Evolutionary conservation across 2,888 invertebrate genomes (phyloP).

Genomic region (Apamea anceps): DNA sequence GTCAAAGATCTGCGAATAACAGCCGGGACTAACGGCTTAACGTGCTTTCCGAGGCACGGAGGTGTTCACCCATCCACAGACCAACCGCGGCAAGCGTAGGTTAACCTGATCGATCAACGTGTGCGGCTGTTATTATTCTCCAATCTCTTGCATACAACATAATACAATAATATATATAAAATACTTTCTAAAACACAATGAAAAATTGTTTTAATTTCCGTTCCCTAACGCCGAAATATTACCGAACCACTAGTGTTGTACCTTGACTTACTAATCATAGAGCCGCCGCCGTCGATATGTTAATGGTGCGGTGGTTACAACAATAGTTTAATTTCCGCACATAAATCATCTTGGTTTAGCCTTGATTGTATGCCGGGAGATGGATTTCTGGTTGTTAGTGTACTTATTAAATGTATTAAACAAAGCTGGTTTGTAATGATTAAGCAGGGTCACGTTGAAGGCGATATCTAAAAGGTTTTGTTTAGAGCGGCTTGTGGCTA

Average conservation of each 20-base stretch:
- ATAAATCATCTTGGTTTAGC: constrained; percentile 66
- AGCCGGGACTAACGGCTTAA: no score
- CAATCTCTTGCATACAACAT: neutral
- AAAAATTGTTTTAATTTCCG: constrained; percentile 51
- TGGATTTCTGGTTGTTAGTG: constrained; percentile 9
- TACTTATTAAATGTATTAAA: neutral
- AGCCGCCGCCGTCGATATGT: constrained; percentile 32
- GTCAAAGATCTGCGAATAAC: no score
- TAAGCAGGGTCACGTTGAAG: no score
- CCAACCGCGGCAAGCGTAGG: no score
- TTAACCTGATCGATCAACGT: no score
- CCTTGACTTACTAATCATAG: constrained; percentile 21
- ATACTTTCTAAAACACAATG: constrained; percentile 15
- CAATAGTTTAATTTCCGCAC: constrained; percentile 71
- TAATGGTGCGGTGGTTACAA: constrained; percentile 44
- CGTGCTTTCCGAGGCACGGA: no score
- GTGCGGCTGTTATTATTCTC: no score
- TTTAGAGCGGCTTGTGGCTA: no score
- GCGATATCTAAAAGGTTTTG: no score
- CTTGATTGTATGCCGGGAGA: constrained; percentile 43
- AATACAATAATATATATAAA: neutral
- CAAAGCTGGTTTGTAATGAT: neutral
- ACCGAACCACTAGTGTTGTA: constrained; percentile 29
- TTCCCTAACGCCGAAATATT: constrained; percentile 18
- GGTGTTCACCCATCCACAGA: no score